Evolutionary conservation across 1,140 invertebrate genomes (phyloP).

Genomic region (Drosophila elegans): DNA sequence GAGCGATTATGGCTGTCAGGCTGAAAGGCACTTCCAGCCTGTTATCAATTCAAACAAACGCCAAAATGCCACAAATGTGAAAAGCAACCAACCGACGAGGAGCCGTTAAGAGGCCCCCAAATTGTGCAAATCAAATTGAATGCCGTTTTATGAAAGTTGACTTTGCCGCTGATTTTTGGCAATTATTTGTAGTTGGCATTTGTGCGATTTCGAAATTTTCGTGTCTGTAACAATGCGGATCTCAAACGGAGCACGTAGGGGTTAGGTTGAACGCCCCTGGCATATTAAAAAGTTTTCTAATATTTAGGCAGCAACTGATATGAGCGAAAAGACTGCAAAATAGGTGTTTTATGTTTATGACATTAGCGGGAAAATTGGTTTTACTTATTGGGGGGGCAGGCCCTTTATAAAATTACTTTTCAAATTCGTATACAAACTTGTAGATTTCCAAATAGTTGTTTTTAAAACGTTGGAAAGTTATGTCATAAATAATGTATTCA

Average conservation of each 20-base stretch:
- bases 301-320: conserved; percentile 12
- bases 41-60: conserved; percentile 59
- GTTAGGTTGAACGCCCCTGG: conserved; percentile 42
- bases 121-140: conserved; percentile 68
- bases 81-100: conserved; percentile 22
- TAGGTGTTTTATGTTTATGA: background rate
- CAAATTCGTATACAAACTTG: no score
- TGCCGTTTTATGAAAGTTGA: conserved; percentile 76
- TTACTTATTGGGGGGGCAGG: background rate
- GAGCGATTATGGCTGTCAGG: conserved; percentile 78
- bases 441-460: no score
- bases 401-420: no score
- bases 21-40: conserved; percentile 62
- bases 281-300: conserved; percentile 76
- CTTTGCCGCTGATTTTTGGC: conserved; percentile 53
- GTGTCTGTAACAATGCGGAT: conserved; percentile 42
- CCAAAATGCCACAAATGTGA: conserved; percentile 45
- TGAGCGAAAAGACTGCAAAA: conserved; percentile 8
- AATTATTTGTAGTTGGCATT: conserved; percentile 61
- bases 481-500: no score
- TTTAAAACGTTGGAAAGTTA: no score
- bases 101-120: conserved; percentile 37
- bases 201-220: conserved; percentile 73
- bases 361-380: background rate
- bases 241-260: conserved; percentile 63